These are phyloP conservation scores for Patella ulyssiponensis DNA, from an alignment of 2,888 invertebrate genomes.

Conservation along the genomic window DNA sequence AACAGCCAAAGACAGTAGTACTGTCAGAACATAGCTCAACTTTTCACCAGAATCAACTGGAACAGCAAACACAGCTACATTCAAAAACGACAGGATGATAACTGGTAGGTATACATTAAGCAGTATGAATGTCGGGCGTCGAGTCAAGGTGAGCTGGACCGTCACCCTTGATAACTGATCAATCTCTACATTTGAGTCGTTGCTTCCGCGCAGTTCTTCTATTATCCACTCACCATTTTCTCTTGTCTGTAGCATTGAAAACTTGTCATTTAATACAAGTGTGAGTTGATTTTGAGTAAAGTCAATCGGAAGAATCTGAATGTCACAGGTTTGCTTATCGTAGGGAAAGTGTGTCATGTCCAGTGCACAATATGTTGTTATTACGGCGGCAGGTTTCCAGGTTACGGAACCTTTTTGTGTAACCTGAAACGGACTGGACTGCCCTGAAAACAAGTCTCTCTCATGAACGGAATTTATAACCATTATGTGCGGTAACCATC, in stretches of 20 bases:
- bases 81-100: not conserved
- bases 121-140: not conserved
- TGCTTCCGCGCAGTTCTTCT: not conserved
- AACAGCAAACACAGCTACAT: not conserved
- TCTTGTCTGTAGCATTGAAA: not conserved
- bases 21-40: slow-evolving; percentile 4
- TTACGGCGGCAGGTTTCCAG: not conserved
- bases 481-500: not conserved
- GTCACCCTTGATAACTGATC: not conserved
- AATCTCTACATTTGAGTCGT: not conserved
- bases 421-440: not conserved
- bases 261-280: not conserved
- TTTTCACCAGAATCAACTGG: not conserved
- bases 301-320: not conserved
- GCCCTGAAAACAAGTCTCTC: not conserved
- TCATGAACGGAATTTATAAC: not conserved
- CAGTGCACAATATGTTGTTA: not conserved
- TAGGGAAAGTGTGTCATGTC: not conserved
- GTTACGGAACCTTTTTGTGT: not conserved
- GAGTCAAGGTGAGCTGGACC: not conserved
- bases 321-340: not conserved
- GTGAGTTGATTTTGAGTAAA: not conserved
- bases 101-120: not conserved
- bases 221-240: not conserved
- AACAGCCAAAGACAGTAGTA: not conserved